Percentiles rank a stretch among this genome's conserved stretches.
phyloP scores from a whole-genome alignment of 2,888 invertebrate genomes.

The Hypolimnas misippus region DNA sequence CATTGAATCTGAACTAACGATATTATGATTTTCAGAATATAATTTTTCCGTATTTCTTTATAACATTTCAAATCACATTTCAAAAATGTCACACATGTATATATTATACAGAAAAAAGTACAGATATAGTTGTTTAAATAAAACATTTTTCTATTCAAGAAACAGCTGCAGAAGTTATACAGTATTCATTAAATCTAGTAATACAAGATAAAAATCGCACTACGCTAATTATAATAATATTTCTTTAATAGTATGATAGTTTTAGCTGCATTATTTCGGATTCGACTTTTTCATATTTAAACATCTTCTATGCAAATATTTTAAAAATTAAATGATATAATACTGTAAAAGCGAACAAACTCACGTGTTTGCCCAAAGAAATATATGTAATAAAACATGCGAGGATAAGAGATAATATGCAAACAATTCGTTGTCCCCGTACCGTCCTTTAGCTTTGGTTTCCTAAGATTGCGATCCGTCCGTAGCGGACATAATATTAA shows the following conservation, averaged over 20 bases:
- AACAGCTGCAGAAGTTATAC: background rate
- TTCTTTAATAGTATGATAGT: background rate
- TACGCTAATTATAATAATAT: background rate
- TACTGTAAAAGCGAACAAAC: constrained; percentile 17
- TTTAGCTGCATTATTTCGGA: background rate
- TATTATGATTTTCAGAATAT: background rate
- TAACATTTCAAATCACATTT: background rate
- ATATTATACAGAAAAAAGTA: background rate
- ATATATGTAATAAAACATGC: background rate
- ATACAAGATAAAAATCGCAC: background rate
- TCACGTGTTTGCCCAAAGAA: constrained; percentile 4
- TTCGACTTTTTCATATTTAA: background rate
- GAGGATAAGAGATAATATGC: constrained; percentile 14
- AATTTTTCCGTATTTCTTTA: background rate
- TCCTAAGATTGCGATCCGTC: background rate
- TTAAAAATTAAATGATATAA: background rate
- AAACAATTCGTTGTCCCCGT: constrained; percentile 8
- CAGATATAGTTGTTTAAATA: background rate
- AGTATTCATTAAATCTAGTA: background rate
- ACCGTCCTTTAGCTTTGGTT: background rate
- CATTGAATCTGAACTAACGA: background rate
- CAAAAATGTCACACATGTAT: background rate
- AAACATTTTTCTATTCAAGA: background rate
- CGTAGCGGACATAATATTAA: background rate
- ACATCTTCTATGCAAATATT: background rate